phyloP scores from a whole-genome alignment of 2,113 vertebrate species.

The Zosterops borbonicus region DNA sequence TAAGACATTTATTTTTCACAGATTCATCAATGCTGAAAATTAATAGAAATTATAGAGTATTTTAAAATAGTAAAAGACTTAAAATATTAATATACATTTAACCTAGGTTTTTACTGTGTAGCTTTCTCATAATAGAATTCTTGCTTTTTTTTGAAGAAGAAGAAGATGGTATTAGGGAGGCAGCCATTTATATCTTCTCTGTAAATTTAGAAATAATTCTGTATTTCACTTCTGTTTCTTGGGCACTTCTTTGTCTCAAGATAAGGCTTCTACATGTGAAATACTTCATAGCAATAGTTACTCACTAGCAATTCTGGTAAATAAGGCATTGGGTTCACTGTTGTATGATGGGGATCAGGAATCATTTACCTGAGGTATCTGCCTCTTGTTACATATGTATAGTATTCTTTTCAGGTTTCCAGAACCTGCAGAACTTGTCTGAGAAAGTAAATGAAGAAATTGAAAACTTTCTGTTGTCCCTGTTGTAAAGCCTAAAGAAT shows the following conservation, averaged over 20 bases:
- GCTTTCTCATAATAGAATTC: neutral
- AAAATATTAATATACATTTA: neutral
- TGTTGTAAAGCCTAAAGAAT: slow-evolving; percentile 6
- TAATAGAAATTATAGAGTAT: neutral
- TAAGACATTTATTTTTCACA: neutral
- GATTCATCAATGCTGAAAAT: neutral
- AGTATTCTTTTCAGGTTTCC: neutral
- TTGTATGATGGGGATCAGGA: neutral
- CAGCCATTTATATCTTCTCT: neutral
- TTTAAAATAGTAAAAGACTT: neutral
- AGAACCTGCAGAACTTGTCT: neutral
- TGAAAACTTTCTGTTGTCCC: neutral
- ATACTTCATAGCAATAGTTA: neutral
- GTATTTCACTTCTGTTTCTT: neutral
- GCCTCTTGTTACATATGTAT: neutral
- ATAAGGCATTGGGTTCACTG: neutral
- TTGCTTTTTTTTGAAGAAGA: neutral
- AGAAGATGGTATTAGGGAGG: neutral
- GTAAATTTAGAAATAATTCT: neutral
- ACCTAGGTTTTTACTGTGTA: neutral
- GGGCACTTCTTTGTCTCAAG: neutral
- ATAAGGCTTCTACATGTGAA: neutral
- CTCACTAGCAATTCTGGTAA: neutral
- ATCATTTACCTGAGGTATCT: neutral
- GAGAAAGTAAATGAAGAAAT: neutral